Conservation (phyloP, 1,140 invertebrate species). For the Sitophilus oryzae region DNA sequence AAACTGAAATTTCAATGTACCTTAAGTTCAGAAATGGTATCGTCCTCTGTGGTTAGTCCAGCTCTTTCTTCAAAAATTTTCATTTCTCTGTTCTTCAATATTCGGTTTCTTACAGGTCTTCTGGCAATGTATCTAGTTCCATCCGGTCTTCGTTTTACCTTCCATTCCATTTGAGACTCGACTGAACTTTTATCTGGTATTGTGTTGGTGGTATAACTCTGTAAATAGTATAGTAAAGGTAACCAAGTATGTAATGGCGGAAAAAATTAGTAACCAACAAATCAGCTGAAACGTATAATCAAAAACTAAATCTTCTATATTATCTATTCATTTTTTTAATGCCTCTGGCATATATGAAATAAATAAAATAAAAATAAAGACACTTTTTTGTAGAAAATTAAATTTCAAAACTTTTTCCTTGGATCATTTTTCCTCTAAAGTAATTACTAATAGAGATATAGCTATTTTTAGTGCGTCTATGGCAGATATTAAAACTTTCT, state of each 20-base stretch:
- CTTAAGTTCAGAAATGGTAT: constrained; percentile 75
- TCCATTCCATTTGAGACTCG: constrained; percentile 65
- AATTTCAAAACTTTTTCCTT: too few species aligned
- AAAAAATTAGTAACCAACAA: too few species aligned
- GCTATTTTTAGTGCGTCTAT: too few species aligned
- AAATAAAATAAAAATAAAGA: too few species aligned
- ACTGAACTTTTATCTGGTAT: constrained; percentile 33
- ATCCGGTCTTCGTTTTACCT: constrained; percentile 72
- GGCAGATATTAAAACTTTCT: too few species aligned
- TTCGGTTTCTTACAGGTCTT: constrained; percentile 60
- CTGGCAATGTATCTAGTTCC: constrained; percentile 74
- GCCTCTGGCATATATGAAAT: too few species aligned
- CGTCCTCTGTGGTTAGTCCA: constrained; percentile 75
- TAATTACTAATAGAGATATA: too few species aligned
- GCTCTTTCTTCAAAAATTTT: constrained; percentile 63
- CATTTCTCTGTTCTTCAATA: constrained; percentile 63
- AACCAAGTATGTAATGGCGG: background rate
- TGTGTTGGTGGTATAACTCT: constrained; percentile 32
- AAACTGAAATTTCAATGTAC: constrained; percentile 37
- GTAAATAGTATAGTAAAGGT: constrained; percentile 5
- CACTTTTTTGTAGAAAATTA: too few species aligned
- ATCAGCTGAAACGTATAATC: too few species aligned
- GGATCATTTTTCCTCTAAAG: too few species aligned
- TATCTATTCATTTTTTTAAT: too few species aligned
- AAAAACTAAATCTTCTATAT: too few species aligned